Evolutionary conservation across 2,888 invertebrate genomes (phyloP), one percentile per base, ranked within the genome.

Genomic region (Tinea semifulvella): DNA sequence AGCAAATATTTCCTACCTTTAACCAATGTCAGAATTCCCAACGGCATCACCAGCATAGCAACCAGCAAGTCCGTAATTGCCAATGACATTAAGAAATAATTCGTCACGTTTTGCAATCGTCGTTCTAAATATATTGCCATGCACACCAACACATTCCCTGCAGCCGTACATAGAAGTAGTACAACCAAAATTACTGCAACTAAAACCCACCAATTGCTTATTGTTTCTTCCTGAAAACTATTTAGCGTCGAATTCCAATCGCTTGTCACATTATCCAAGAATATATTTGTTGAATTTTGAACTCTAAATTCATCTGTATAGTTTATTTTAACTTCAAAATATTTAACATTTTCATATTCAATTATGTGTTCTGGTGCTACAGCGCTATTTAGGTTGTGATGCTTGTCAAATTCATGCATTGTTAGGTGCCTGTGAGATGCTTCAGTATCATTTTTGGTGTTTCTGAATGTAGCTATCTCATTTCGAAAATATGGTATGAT

Each of bases 1-100:
- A 28, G 4, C 4, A 28, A 28, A 28, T 28, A 28, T n/a, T 8
- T 57, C 89, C 88, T 70, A 93, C 93, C 93, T 83, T 87, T 81
- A 11, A 92, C 88, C 47, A 93, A 76, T 4, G 92, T 91, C 50
- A 93, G 71, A 56, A 93, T 93, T 43, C 95, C 94, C 50, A 97
- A 81, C 1, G 98, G 98, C 98, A 98, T 98, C 51, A 98, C 98
- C 54, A 97, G 81, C 17, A 96, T 85, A 35, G 96, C 96, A 1
- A 98, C 96, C 82, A 98, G 88, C 42, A 97, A 84, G 74, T 98
- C 98, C 10, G 97, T 97, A 53, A 97, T 91, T 44, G 97, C 96
- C 63, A 98, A 73, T 3, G 96, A 97, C 89, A 97, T 92, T 60
- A 98, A 84, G 65, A 98, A 98, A 71, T 96, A 97, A 75, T 98